A percentile compares a stretch with the other conserved stretches of the same genome.
Evolutionary conservation across 2,797 vertebrate genomes (phyloP).

Genomic region (Rachycentron canadum): DNA sequence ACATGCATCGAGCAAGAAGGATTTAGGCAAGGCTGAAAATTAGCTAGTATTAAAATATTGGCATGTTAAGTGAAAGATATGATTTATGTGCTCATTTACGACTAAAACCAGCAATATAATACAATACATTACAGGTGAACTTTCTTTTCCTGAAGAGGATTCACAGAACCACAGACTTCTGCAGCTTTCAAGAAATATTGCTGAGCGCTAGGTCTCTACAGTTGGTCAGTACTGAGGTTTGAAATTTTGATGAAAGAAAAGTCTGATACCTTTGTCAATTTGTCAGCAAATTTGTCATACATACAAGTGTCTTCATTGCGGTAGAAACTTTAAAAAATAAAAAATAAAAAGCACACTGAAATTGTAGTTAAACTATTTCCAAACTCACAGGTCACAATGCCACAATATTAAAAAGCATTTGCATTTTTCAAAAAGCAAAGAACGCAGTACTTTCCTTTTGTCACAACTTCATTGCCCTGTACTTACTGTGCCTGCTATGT

Average conservation of each 20-base stretch:
- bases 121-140: slow-evolving; percentile 7
- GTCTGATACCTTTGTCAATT: slow-evolving; percentile 35
- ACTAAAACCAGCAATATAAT: slow-evolving; percentile 5
- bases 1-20: not conserved
- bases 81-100: slow-evolving; percentile 20
- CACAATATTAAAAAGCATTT: slow-evolving; percentile 4
- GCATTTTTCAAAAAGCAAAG: not conserved
- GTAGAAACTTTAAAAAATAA: slow-evolving; percentile 24
- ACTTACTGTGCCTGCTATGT: not conserved
- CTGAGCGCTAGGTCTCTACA: slow-evolving; percentile 37
- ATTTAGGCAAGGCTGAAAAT: slow-evolving; percentile 4
- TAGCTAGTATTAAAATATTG: not conserved
- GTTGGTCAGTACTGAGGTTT: slow-evolving; percentile 59
- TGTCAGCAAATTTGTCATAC: slow-evolving; percentile 56
- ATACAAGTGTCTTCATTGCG: slow-evolving; percentile 33
- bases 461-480: not conserved
- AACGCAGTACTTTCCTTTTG: not conserved
- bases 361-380: slow-evolving; percentile 20
- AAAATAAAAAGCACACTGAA: not conserved
- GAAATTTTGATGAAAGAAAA: slow-evolving; percentile 56
- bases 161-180: slow-evolving; percentile 39
- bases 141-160: slow-evolving; percentile 9
- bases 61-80: not conserved
- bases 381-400: slow-evolving; percentile 13
- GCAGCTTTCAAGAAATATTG: slow-evolving; percentile 46